Evolutionary conservation across 1,140 invertebrate species (phyloP).

Genomic region (Drosophila sulfurigaster): DNA sequence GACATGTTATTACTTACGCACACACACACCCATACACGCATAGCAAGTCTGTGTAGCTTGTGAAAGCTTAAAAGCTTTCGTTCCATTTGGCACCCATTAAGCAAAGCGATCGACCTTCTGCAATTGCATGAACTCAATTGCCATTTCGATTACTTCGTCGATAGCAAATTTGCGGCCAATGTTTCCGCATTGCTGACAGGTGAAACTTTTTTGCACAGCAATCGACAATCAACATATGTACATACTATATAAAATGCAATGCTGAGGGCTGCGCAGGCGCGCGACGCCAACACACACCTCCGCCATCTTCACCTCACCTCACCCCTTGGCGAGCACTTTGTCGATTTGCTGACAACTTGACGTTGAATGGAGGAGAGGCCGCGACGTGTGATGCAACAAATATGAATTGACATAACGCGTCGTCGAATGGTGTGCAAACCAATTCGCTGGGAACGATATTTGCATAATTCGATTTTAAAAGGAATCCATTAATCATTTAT

Average conservation of each 20-base stretch:
- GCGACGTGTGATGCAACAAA: constrained; percentile 41
- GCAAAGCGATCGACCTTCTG: constrained; percentile 23
- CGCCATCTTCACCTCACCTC: no score
- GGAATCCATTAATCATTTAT: constrained; percentile 16
- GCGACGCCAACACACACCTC: neutral
- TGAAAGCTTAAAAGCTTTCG: constrained; percentile 11
- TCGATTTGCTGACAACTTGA: constrained; percentile 18
- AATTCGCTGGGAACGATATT: constrained; percentile 46
- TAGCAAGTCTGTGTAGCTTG: neutral
- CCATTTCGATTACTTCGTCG: constrained; percentile 20
- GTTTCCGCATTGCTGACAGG: constrained; percentile 51
- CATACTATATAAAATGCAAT: constrained; percentile 38
- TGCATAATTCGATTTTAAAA: constrained; percentile 17
- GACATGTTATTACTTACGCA: constrained; percentile 1
- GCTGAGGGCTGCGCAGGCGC: constrained; percentile 41
- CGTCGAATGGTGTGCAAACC: constrained; percentile 45
- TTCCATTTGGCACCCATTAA: constrained; percentile 17
- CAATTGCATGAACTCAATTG: constrained; percentile 38
- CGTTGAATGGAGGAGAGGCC: constrained; percentile 17
- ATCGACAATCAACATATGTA: neutral
- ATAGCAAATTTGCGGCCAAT: constrained; percentile 13
- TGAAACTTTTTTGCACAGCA: constrained; percentile 28
- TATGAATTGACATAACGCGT: constrained; percentile 45
- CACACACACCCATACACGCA: neutral
- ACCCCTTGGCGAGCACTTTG: neutral